Percentiles rank a stretch among this genome's conserved stretches.
Evolutionary conservation across 1,140 invertebrate species (phyloP).

Genomic region (Nasonia longicornis): DNA sequence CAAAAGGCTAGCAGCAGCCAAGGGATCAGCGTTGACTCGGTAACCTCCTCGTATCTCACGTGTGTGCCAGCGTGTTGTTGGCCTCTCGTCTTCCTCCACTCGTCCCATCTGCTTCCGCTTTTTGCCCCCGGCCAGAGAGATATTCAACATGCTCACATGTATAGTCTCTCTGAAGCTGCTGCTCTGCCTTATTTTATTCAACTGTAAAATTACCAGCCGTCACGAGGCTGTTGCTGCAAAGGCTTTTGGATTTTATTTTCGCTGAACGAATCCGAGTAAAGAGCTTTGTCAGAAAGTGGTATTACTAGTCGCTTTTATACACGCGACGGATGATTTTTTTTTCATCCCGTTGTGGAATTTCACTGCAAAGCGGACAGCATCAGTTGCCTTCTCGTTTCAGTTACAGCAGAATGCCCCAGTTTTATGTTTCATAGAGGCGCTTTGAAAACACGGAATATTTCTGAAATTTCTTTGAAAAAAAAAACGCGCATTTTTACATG

Average conservation of each 20-base stretch:
- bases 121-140: slow-evolving; percentile 46
- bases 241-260: background rate
- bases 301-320: too few relatives aligned
- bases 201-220: slow-evolving; percentile 52
- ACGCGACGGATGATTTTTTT: too few relatives aligned
- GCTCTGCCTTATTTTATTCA: slow-evolving; percentile 45
- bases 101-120: slow-evolving; percentile 59
- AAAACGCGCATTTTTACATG: background rate
- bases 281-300: too few relatives aligned
- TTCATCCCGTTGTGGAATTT: too few relatives aligned
- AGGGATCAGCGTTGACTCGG: slow-evolving; percentile 53
- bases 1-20: slow-evolving; percentile 48
- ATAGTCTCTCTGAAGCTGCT: background rate
- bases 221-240: slow-evolving; percentile 31
- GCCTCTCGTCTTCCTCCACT: slow-evolving; percentile 17
- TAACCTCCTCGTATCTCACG: slow-evolving; percentile 42
- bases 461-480: background rate
- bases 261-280: too few relatives aligned
- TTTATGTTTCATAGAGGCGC: too few relatives aligned
- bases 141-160: background rate
- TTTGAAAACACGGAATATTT: background rate
- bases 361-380: too few relatives aligned
- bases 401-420: too few relatives aligned
- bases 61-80: background rate
- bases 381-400: too few relatives aligned